Percentiles rank a stretch among this genome's conserved stretches.
These are phyloP conservation scores for Gallinago nigripennis DNA, from an alignment of 2,797 vertebrate genomes.

Conservation along the genomic window DNA sequence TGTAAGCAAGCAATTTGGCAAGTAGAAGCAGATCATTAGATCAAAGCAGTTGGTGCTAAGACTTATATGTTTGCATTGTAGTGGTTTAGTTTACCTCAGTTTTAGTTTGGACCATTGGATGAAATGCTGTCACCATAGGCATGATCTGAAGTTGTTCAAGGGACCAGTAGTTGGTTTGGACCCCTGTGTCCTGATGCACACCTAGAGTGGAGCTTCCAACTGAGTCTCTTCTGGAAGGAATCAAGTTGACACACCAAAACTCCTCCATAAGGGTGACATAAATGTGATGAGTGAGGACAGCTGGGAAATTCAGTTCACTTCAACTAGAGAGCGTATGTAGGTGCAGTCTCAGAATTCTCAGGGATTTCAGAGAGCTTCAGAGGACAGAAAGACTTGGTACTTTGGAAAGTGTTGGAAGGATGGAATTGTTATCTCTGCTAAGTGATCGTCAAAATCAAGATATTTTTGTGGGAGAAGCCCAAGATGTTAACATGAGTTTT, in stretches of 20 bases:
- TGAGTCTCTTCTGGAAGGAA: neutral
- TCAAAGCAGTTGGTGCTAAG: neutral
- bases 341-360: neutral
- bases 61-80: neutral
- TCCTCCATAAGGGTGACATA: neutral
- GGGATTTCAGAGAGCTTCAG: neutral
- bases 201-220: neutral
- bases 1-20: neutral
- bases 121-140: neutral
- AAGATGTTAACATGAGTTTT: neutral
- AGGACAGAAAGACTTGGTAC: neutral
- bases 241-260: neutral
- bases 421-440: neutral
- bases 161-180: neutral
- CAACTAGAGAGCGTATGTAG: accelerated
- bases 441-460: neutral
- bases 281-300: neutral
- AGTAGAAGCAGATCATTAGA: neutral
- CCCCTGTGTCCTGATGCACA: neutral
- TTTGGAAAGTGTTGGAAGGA: neutral
- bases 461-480: neutral
- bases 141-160: neutral
- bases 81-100: neutral
- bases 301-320: neutral
- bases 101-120: neutral